Conservation (phyloP, 2,888 invertebrate genomes). For the Cremastobaeus sp. region DNA sequence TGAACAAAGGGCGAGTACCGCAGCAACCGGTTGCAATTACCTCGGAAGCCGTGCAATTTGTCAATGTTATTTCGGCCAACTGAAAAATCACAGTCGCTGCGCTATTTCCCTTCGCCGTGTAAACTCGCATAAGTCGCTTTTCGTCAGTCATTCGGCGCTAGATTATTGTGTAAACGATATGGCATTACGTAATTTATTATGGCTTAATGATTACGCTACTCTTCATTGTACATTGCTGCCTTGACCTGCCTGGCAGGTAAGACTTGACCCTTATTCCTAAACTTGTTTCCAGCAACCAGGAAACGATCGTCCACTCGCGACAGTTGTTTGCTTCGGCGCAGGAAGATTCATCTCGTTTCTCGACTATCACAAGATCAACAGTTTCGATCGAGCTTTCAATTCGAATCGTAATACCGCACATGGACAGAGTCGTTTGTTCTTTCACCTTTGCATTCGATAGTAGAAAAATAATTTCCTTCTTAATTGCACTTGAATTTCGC, state of each 20-base stretch:
- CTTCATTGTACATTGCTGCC: conserved; percentile 73
- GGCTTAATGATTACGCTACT: conserved; percentile 73
- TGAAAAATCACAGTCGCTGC: conserved; percentile 19
- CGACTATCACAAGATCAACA: conserved; percentile 30
- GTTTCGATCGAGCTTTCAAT: no score
- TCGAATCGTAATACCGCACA: background rate
- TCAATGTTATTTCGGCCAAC: no score
- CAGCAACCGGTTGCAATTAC: no score
- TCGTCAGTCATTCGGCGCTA: conserved; percentile 68
- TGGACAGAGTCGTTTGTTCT: background rate
- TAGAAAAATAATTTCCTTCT: conserved; percentile 30
- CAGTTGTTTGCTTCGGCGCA: conserved; percentile 20
- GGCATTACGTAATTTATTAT: conserved; percentile 77
- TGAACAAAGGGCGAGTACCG: no score
- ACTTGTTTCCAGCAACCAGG: conserved; percentile 38
- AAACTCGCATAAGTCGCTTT: conserved; percentile 49
- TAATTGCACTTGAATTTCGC: conserved; percentile 55
- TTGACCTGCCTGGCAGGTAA: conserved; percentile 65
- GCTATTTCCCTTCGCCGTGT: conserved; percentile 17
- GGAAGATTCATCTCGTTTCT: conserved; percentile 17
- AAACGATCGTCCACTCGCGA: conserved; percentile 26
- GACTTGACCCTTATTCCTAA: conserved; percentile 59
- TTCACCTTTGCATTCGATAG: conserved; percentile 12
- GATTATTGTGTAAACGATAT: conserved; percentile 74
- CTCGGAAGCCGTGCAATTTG: no score